phyloP scores from a whole-genome alignment of 2,797 vertebrate species.

The Acipenser oxyrinchus region DNA sequence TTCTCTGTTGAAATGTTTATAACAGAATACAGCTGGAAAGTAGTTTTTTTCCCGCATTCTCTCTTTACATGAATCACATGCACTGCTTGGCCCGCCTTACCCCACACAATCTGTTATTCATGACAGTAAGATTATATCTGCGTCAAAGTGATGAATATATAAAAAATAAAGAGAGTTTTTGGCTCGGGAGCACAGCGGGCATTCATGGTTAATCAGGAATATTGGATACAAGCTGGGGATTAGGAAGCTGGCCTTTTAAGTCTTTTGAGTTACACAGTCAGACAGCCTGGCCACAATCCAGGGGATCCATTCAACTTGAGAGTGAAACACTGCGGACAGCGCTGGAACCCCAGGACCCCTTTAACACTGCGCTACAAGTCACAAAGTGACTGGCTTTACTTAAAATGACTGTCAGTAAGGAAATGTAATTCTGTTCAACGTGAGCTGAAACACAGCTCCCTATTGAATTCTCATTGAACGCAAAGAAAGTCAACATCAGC shows the following conservation, averaged over 20 bases:
- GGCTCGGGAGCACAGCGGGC: conserved; percentile 36
- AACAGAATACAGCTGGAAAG: too few relatives aligned
- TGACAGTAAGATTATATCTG: conserved; percentile 38
- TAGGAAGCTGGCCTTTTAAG: conserved; percentile 46
- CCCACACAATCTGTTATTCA: conserved; percentile 7
- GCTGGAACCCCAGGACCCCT: conserved; percentile 23
- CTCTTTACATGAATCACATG: too few relatives aligned
- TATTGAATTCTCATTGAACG: too few relatives aligned
- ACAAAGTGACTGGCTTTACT: too few relatives aligned
- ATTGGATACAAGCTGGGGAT: conserved; percentile 48
- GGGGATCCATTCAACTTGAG: conserved; percentile 22
- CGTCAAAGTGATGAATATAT: conserved; percentile 37
- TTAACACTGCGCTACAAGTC: conserved; percentile 13
- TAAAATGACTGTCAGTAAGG: too few relatives aligned
- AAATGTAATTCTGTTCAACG: too few relatives aligned
- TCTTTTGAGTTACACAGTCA: conserved; percentile 49
- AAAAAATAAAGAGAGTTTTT: conserved; percentile 57
- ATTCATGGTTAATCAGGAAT: conserved; percentile 58
- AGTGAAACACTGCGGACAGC: conserved; percentile 28
- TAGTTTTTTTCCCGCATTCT: too few relatives aligned
- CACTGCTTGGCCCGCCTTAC: background rate
- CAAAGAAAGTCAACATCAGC: too few relatives aligned
- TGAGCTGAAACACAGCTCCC: too few relatives aligned
- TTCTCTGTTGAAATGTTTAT: too few relatives aligned
- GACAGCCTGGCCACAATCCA: conserved; percentile 42